Percentiles rank a stretch among this genome's conserved stretches.
Conservation (phyloP, 2,113 vertebrate genomes). For the Melanocharis versteri region DNA sequence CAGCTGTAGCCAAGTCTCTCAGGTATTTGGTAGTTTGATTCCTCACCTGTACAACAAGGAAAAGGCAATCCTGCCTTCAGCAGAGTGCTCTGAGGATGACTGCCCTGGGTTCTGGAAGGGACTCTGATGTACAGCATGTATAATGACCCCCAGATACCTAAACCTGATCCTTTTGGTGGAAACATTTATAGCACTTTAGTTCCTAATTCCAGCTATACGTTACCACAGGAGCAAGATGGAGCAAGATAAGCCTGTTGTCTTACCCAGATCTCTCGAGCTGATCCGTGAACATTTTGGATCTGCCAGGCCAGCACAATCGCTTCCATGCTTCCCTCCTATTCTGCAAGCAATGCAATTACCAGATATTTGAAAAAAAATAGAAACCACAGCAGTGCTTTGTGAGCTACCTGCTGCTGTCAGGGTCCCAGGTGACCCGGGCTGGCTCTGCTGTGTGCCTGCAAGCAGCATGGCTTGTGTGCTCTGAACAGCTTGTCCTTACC, state of each 20-base stretch:
- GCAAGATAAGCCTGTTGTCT: not conserved
- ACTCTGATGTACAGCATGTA: not conserved
- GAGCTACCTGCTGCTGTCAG: not conserved
- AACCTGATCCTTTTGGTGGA: not conserved
- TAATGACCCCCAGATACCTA: not conserved
- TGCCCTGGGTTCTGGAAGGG: not conserved
- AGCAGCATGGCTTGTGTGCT: not conserved
- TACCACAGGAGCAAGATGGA: not conserved
- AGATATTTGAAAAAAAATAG: not conserved
- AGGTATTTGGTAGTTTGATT: not conserved
- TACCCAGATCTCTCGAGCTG: not conserved
- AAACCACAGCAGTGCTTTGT: not conserved
- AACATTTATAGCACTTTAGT: not conserved
- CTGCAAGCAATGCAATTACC: not conserved
- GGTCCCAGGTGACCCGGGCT: not conserved
- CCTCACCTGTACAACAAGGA: not conserved
- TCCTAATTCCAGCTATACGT: not conserved
- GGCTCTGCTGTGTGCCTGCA: not conserved
- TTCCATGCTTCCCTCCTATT: not conserved
- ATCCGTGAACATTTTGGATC: not conserved
- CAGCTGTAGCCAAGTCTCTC: not conserved
- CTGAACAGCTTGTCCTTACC: slow-evolving; percentile 16
- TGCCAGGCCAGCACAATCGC: not conserved
- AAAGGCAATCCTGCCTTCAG: not conserved
- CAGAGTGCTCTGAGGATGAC: not conserved